Conservation (phyloP, 2,797 vertebrate species). For the Coracias cyanogaster region DNA sequence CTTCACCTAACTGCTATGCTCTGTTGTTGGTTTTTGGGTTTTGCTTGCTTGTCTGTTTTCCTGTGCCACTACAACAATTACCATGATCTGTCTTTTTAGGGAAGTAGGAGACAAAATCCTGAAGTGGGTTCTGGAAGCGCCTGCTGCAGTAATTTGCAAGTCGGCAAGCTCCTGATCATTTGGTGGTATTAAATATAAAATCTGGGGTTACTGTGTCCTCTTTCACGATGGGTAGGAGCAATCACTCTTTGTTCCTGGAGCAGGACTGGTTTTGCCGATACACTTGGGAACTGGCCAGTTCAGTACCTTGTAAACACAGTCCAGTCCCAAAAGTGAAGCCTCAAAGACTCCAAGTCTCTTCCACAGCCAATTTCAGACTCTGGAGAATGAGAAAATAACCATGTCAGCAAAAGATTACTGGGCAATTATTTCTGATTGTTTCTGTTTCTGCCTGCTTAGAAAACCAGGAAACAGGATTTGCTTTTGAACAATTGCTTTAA, state of each 20-base stretch:
- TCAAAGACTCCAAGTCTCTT: neutral
- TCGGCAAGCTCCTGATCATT: neutral
- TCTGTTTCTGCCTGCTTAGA: constrained; percentile 2
- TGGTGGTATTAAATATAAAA: neutral
- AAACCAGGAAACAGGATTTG: constrained; percentile 31
- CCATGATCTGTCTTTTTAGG: neutral
- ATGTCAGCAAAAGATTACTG: neutral
- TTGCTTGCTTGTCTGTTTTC: neutral
- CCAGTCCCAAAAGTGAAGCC: neutral
- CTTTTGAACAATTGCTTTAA: neutral
- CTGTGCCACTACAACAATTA: neutral
- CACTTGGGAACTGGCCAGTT: neutral
- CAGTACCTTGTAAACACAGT: neutral
- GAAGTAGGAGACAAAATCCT: neutral
- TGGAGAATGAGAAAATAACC: constrained; percentile 30
- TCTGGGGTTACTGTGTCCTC: neutral
- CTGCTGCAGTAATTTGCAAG: neutral
- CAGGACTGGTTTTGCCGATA: neutral
- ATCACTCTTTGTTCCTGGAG: neutral
- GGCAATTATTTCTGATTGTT: constrained; percentile 35
- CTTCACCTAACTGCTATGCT: neutral
- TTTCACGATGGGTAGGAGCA: rapidly evolving
- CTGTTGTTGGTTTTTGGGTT: no score
- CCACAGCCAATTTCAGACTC: neutral
- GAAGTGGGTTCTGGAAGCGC: neutral